Base-by-base conservation (phyloP, 2,797 vertebrate species). In the Zalophus californianus region DNA sequence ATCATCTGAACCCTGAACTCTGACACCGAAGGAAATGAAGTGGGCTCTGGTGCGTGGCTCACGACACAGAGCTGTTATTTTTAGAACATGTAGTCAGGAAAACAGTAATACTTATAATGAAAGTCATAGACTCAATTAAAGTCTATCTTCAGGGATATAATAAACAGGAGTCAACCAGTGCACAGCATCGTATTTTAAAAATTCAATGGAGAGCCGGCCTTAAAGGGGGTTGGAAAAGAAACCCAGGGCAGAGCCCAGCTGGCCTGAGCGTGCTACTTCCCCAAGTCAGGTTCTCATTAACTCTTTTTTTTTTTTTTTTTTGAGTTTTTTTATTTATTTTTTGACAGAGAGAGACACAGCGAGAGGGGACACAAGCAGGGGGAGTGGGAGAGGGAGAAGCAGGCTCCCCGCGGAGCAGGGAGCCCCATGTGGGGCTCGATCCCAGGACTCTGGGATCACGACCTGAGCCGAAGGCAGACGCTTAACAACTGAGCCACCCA, bases 171-270 rank as follows among this genome's bases (percentile, higher is more conserved):
- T 64, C 86, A 21, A 64, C 27, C 25, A 27, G 32, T 7, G 75
- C 5, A 44, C 11, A 95, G 60, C 70, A 50, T 29, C 1, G 0
- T 87, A 23, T 64, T 95, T 98, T 97, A 90, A n/a, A 98, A 93
- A 75, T 94, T 52, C 87, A 86, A 52, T 97, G 97, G 97, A 97
- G 50, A 78, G 66, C 89, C 90, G 96, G 87, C 83, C 97, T 92
- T 60, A 96, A 32, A 32, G 27, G 3, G 32, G 1, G 7, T 58
- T 82, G 52, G 70, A 41, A 90, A 20, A 84, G 52, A 85, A 90
- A n/a, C 64, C 44, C 8, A 77, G 14, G 60, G 79, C 68, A 14
- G 23, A 18, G 48, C 66, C 92, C 16, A 48, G 82, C 86, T 50
- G 88, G 92, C 56, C 83, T 73, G 54, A 83, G 60, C 80, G 1